Base-by-base conservation (phyloP, 2,888 invertebrate genomes). In the Papilio gigon region DNA sequence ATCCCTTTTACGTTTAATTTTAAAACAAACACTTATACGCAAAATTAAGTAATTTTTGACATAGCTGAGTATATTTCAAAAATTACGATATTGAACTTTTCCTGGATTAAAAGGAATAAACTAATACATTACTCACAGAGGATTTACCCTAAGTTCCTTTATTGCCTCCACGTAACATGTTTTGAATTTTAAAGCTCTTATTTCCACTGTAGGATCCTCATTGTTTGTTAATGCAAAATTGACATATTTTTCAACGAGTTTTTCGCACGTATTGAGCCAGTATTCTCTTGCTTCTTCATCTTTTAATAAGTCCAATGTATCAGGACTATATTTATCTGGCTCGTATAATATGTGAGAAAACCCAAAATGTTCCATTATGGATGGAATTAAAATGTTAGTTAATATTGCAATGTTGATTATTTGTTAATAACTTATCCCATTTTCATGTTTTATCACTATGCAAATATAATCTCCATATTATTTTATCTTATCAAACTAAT, bases 261-360 rank as follows among this genome's bases (percentile, higher is more conserved):
- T 95, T 83, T 97, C 96, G 83, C 99, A 97, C 85, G 98, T 98
- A 72, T 95, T 94, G 59, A 99, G 93, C 99, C 99, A 99, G 87
- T 98, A 99, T 75, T 93, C 94, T 83, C 97, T 94, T 14, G 98
- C 98, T 82, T 96, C 96, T 74, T 93, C 93, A 85, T 99, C 98
- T 77, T 94, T 94, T 71, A 96, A 94, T 69, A 99, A 93, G 89
- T 99, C 98, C 74, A 98, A 95, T 35, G 98, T 97, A 86, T 99
- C 99, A 1, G 99, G 98, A 84, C 94, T 94, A 91, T 99, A 99
- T 80, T 94, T 93, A 75, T 93, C 93, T 65, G 96, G 95, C 86
- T 97, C 95, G 75, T 93, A 93, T 71, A 99, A 91, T 75, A 99
- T 85, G 73, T 92, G 91, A 61, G 88, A 85, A 70, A 91, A 80